Percentiles rank a stretch among this genome's conserved stretches.
Evolutionary conservation across 2,113 vertebrate species (phyloP).

Genomic region (Heterochromis multidens): DNA sequence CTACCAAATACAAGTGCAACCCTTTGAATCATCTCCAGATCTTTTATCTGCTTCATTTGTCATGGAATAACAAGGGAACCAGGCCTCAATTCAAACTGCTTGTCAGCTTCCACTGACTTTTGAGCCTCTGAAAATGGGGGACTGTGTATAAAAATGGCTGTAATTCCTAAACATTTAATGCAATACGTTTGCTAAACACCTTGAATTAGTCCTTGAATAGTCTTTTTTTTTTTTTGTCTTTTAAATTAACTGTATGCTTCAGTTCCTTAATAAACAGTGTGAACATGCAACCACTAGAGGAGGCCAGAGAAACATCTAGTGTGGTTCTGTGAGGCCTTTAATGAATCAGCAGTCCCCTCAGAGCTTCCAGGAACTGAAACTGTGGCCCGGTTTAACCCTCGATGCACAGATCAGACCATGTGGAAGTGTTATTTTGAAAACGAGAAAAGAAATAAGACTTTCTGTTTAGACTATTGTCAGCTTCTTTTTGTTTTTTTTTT

Average conservation of each 20-base stretch:
- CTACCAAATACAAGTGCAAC: not conserved
- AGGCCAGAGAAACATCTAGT: not conserved
- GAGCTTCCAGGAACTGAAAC: constrained; percentile 2
- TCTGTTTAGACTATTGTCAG: not conserved
- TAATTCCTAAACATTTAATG: not conserved
- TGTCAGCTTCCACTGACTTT: not conserved
- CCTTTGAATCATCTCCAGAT: not conserved
- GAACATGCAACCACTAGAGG: constrained; percentile 6
- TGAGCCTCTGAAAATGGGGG: not conserved
- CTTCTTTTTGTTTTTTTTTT: not conserved
- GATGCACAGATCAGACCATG: not conserved
- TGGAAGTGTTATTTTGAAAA: not conserved
- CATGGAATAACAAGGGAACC: too few relatives aligned
- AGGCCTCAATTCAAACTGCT: too few relatives aligned
- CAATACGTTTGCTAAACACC: not conserved
- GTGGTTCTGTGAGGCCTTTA: not conserved
- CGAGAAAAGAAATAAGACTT: not conserved
- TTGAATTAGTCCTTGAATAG: not conserved
- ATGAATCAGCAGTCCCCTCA: constrained; percentile 21
- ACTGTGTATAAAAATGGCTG: too few relatives aligned
- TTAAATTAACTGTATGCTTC: not conserved
- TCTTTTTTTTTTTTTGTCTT: not conserved
- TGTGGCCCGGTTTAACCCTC: not conserved
- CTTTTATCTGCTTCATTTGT: too few relatives aligned
- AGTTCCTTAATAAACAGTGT: not conserved